Evolutionary conservation across 2,797 vertebrate species (phyloP).

Genomic region (Sardinella longiceps): DNA sequence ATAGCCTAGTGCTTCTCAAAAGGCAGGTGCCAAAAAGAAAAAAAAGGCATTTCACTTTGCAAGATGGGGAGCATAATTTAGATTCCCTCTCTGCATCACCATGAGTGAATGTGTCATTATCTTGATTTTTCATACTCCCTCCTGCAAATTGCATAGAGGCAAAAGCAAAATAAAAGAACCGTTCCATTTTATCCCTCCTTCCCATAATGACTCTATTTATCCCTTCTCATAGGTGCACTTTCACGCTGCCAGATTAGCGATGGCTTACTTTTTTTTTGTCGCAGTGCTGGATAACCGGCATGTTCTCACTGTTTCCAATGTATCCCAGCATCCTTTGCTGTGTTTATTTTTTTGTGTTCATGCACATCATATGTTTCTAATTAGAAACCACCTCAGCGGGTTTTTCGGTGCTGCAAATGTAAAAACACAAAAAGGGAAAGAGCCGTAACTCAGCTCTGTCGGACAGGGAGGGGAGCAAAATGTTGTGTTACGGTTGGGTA

Average conservation of each 20-base stretch:
- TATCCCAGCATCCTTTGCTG: not conserved
- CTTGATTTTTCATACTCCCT: conserved; percentile 16
- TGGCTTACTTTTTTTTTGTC: not conserved
- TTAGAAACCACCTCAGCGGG: conserved; percentile 21
- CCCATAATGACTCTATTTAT: conserved; percentile 20
- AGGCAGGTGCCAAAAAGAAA: conserved; percentile 8
- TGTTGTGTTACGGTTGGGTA: conserved; percentile 47
- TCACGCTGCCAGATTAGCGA: not conserved
- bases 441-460: conserved; percentile 30
- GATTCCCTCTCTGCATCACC: not conserved
- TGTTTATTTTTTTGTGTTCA: conserved; percentile 22
- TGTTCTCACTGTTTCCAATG: conserved; percentile 21
- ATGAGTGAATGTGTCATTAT: conserved; percentile 21
- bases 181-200: conserved; percentile 17
- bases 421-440: not conserved
- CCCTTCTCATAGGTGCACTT: not conserved
- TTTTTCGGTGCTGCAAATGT: conserved; percentile 9
- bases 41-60: conserved; percentile 4
- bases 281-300: not conserved
- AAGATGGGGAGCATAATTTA: not conserved
- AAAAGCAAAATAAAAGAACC: conserved; percentile 11
- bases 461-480: conserved; percentile 57
- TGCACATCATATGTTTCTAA: conserved; percentile 26
- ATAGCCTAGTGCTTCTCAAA: not conserved
- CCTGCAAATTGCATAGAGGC: not conserved